Percentiles rank a stretch among this genome's conserved stretches.
Evolutionary conservation across 2,888 invertebrate genomes (phyloP).

Genomic region (Loripinus fragilis): DNA sequence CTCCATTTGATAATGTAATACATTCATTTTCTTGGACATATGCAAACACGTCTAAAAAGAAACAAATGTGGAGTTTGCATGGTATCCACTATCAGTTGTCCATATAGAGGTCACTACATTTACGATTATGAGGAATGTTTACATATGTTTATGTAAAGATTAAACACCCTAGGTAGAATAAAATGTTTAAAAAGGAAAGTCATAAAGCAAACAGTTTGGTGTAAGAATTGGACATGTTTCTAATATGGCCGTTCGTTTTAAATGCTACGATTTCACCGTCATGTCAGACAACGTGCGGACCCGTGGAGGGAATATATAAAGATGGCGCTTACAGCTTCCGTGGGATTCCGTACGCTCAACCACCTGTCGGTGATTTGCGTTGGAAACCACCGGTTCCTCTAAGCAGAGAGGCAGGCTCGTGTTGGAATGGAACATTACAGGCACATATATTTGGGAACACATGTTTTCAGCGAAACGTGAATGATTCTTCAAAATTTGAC

Average conservation of each 20-base stretch:
- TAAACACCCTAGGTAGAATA: too few species aligned
- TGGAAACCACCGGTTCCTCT: slow-evolving; percentile 66
- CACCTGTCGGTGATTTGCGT: slow-evolving; percentile 57
- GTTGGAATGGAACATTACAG: slow-evolving; percentile 63
- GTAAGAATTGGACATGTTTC: not conserved
- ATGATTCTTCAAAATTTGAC: slow-evolving; percentile 44
- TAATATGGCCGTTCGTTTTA: not conserved
- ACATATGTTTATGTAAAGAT: too few species aligned
- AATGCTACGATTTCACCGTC: not conserved
- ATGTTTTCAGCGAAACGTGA: slow-evolving; percentile 60
- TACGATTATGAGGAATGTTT: too few species aligned
- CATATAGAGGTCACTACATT: too few species aligned
- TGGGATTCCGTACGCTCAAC: slow-evolving; percentile 71
- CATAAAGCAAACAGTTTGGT: too few species aligned
- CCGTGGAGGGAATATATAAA: slow-evolving; percentile 55
- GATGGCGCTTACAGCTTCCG: slow-evolving; percentile 59
- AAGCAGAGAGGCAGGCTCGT: slow-evolving; percentile 42
- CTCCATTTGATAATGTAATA: too few species aligned
- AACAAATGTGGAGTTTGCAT: too few species aligned
- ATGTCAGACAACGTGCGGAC: slow-evolving; percentile 53
- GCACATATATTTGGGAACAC: slow-evolving; percentile 59
- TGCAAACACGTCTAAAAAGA: too few species aligned
- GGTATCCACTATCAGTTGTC: too few species aligned
- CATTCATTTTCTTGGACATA: too few species aligned
- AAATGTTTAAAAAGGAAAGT: too few species aligned